These are phyloP conservation scores for Metaphire vulgaris DNA, from an alignment of 1,140 invertebrate genomes.

Conservation along the genomic window DNA sequence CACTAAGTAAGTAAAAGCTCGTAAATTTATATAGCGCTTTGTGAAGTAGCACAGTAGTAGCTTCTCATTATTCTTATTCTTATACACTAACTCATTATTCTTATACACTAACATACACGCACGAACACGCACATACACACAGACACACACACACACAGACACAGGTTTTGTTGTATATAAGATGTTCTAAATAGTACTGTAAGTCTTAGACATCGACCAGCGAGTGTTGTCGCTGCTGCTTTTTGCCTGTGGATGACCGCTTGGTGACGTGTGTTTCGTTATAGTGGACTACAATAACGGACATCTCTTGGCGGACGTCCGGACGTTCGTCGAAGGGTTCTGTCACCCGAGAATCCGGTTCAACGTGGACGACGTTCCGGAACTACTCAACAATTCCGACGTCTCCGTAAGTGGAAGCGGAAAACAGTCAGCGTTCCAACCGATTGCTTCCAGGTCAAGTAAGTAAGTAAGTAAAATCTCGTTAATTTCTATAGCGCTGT, in stretches of 20 bases:
- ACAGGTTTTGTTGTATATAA: too few relatives aligned
- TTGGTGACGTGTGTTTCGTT: background rate
- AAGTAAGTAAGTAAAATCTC: background rate
- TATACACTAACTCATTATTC: too few relatives aligned
- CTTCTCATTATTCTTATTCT: too few relatives aligned
- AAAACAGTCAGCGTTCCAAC: too few relatives aligned
- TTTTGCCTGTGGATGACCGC: background rate
- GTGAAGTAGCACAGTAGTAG: too few relatives aligned
- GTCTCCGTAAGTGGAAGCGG: conserved; percentile 34
- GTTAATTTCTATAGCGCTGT: too few relatives aligned
- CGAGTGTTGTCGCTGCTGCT: background rate
- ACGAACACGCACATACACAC: background rate
- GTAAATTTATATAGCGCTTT: too few relatives aligned
- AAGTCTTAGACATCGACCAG: background rate
- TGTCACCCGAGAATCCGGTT: conserved; percentile 34
- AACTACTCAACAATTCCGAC: conserved; percentile 36
- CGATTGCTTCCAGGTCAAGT: background rate
- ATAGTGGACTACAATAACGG: conserved; percentile 37
- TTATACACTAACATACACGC: background rate
- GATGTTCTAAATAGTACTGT: too few relatives aligned
- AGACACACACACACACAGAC: background rate
- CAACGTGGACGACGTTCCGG: conserved; percentile 34
- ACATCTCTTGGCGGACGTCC: conserved; percentile 35
- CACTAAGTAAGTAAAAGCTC: too few relatives aligned
- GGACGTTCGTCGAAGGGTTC: conserved; percentile 35